Evolutionary conservation across 2,888 invertebrate species (phyloP), one percentile per base, ranked within the genome.

Genomic region (Ethmia dodecea): DNA sequence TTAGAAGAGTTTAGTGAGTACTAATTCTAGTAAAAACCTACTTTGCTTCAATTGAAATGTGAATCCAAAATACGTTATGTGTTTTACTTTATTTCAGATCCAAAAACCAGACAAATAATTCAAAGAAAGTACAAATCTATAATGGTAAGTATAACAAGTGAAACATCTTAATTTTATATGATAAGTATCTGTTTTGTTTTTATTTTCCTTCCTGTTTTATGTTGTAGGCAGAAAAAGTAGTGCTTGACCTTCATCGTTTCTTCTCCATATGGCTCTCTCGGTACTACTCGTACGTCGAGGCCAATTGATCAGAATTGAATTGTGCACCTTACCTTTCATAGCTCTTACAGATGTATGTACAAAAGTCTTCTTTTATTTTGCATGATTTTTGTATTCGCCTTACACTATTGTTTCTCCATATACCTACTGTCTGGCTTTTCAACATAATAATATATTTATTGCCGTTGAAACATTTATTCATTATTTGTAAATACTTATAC

Each of bases 1-100:
- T 91, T 99, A 81, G 99, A 99, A 89, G 99, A 99, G 92, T 99
- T 94, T 88, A 99, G 99, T 99, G 91, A 97, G 98, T 94, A 47
- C n/a, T n/a, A n/a, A n/a, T n/a, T n/a, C n/a, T n/a, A n/a, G n/a
- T n/a, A n/a, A n/a, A n/a, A n/a, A n/a, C n/a, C n/a, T n/a, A n/a
- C n/a, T n/a, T n/a, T n/a, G n/a, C n/a, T n/a, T n/a, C n/a, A n/a
- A n/a, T 18, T 18, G 18, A 5, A 18, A 18, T 18, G 5, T 8
- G 18, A 18, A 18, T 18, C 18, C 18, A 8, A 5, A 5, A 8
- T 18, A 18, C 8, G 5, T 5, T 5, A 18, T 18, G 24, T 30
- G 11, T n/a, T 20, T 32, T 36, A 37, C 27, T 40, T 40, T 26
- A 31, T 45, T 93, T 39, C 89, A 99, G 99, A 99, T 93, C 97